phyloP scores from a whole-genome alignment of 1,140 invertebrate species.

The Drosophila paulistorum region DNA sequence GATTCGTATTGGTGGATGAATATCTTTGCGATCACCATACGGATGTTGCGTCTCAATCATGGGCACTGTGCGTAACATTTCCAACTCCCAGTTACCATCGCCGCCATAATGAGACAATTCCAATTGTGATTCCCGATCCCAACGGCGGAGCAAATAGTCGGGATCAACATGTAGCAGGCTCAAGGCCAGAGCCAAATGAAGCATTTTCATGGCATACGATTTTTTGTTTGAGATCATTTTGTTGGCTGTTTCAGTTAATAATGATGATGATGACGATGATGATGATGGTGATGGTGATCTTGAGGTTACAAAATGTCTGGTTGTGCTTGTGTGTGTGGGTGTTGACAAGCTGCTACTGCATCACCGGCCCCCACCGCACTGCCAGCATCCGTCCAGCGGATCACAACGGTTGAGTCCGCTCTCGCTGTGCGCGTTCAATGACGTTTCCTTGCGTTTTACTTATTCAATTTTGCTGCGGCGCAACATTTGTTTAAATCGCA shows the following conservation, averaged over 20 bases:
- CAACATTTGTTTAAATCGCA: slow-evolving; percentile 59
- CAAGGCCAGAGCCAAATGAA: slow-evolving; percentile 89
- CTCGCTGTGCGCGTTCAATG: slow-evolving; percentile 66
- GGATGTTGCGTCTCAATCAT: slow-evolving; percentile 84
- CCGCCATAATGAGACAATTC: slow-evolving; percentile 85
- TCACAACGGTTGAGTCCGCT: slow-evolving; percentile 66
- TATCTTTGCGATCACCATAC: slow-evolving; percentile 88
- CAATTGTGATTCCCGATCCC: slow-evolving; percentile 82
- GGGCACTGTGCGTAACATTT: slow-evolving; percentile 84
- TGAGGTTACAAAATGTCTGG: slow-evolving; percentile 35
- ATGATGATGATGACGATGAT: slow-evolving; percentile 2
- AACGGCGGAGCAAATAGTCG: slow-evolving; percentile 84
- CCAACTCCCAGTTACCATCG: slow-evolving; percentile 84
- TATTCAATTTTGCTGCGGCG: slow-evolving; percentile 15
- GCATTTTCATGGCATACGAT: slow-evolving; percentile 88
- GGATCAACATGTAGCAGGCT: slow-evolving; percentile 89
- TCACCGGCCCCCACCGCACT: slow-evolving; percentile 35
- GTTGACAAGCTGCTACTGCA: slow-evolving; percentile 35
- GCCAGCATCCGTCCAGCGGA: slow-evolving; percentile 35
- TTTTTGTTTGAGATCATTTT: slow-evolving; percentile 89
- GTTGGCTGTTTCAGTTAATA: slow-evolving; percentile 16
- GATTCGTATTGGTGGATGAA: slow-evolving; percentile 86
- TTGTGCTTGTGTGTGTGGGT: slow-evolving; percentile 43
- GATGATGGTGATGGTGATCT: not conserved
- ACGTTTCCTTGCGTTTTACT: slow-evolving; percentile 63